phyloP scores from a whole-genome alignment of 2,113 vertebrate species.

The Rhabdomys dilectus region DNA sequence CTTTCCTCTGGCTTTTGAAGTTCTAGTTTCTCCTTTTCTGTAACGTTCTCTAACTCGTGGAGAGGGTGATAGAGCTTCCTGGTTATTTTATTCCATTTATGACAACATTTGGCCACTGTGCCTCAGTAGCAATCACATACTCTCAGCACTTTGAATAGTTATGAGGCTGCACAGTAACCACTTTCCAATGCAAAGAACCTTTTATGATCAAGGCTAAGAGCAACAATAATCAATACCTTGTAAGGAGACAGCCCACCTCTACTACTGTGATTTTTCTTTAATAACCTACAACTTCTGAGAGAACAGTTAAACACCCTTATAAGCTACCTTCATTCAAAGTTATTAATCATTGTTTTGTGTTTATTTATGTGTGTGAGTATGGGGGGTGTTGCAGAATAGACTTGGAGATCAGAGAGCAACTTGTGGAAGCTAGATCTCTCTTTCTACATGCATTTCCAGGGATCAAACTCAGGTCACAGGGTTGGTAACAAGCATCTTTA shows the following conservation, averaged over 20 bases:
- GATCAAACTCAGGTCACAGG: background rate
- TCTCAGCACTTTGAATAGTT: background rate
- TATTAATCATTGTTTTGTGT: background rate
- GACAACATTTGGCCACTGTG: background rate
- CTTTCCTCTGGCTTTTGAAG: background rate
- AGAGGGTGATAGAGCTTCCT: background rate
- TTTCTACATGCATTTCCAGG: background rate
- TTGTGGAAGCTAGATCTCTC: background rate
- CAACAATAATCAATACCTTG: background rate
- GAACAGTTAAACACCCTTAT: background rate
- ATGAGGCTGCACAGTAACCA: background rate
- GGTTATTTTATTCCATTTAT: background rate
- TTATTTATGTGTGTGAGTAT: background rate
- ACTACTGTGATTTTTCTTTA: background rate
- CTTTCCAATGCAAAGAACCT: background rate
- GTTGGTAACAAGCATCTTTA: background rate
- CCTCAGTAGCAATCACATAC: background rate
- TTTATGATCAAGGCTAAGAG: background rate
- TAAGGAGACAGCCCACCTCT: background rate
- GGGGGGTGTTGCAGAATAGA: no score
- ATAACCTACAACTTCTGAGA: background rate
- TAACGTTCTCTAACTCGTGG: background rate
- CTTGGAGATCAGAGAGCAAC: background rate
- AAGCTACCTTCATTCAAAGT: background rate
- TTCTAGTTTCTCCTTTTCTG: background rate